phyloP scores from a whole-genome alignment of 2,888 invertebrate genomes.

The Limnephilus auricula region DNA sequence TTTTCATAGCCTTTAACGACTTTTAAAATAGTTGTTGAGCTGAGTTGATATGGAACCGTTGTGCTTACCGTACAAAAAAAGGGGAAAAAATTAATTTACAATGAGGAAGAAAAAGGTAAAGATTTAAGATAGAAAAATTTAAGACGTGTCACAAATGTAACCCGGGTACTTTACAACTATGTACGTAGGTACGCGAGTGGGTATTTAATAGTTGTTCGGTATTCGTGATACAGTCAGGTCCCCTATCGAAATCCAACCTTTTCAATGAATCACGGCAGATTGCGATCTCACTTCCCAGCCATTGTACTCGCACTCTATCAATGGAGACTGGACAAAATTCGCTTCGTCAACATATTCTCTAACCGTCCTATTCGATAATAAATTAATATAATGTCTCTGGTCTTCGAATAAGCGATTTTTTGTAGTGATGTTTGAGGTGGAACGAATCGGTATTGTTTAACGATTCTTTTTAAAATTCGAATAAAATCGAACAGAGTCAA shows the following conservation, averaged over 20 bases:
- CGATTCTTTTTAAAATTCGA: background rate
- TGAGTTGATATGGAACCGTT: too few species aligned
- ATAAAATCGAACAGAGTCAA: background rate
- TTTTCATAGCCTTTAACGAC: too few species aligned
- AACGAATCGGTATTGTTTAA: background rate
- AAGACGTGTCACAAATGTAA: too few species aligned
- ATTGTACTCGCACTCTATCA: conserved; percentile 48
- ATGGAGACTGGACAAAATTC: conserved; percentile 16
- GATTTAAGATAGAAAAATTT: too few species aligned
- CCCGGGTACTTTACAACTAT: background rate
- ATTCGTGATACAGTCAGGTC: conserved; percentile 42
- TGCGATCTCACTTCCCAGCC: conserved; percentile 57
- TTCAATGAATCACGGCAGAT: conserved; percentile 65
- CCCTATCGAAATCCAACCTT: conserved; percentile 57
- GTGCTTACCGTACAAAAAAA: too few species aligned
- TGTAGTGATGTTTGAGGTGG: background rate
- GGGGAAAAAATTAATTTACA: too few species aligned
- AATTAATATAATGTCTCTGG: background rate
- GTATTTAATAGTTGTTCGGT: background rate
- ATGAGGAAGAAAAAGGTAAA: too few species aligned
- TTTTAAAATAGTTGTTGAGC: too few species aligned
- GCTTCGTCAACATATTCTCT: conserved; percentile 34
- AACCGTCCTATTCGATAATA: background rate
- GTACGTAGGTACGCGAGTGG: background rate
- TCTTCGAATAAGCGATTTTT: background rate